A percentile compares a stretch with the other conserved stretches of the same genome.
These are phyloP conservation scores for Percopsis omiscomaycus DNA, from an alignment of 2,797 vertebrate genomes.

Conservation along the genomic window DNA sequence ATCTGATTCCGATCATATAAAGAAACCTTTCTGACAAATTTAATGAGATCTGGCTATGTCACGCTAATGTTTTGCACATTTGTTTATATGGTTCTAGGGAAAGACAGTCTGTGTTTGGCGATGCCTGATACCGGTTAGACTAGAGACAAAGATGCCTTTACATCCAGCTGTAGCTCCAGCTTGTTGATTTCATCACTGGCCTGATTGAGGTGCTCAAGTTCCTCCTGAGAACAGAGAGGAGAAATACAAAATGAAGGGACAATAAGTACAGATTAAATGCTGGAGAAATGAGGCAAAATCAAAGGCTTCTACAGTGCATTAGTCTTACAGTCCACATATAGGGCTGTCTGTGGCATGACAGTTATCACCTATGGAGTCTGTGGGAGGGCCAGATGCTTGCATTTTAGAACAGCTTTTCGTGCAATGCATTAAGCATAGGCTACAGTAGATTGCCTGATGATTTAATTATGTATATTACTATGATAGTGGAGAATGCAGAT, in stretches of 20 bases:
- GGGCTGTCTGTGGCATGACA: no score
- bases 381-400: no score
- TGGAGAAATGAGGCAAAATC: not conserved
- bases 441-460: no score
- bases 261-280: not conserved
- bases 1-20: no score
- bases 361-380: no score
- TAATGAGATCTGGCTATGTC: no score
- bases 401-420: no score
- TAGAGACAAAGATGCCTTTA: slow-evolving; percentile 65
- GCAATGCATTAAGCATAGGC: no score
- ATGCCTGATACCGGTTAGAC: not conserved
- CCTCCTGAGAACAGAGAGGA: slow-evolving; percentile 75
- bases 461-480: no score
- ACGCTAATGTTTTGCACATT: not conserved
- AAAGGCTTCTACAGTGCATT: not conserved
- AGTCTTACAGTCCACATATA: not conserved
- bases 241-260: not conserved
- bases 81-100: not conserved
- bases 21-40: no score
- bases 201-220: slow-evolving; percentile 90
- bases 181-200: slow-evolving; percentile 91
- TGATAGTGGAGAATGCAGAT: no score
- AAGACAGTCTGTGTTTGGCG: not conserved
- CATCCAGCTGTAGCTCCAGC: slow-evolving; percentile 88